Evolutionary conservation across 2,113 vertebrate species (phyloP), one percentile per base, ranked within the genome.

Genomic region (Dasyurus viverrinus): DNA sequence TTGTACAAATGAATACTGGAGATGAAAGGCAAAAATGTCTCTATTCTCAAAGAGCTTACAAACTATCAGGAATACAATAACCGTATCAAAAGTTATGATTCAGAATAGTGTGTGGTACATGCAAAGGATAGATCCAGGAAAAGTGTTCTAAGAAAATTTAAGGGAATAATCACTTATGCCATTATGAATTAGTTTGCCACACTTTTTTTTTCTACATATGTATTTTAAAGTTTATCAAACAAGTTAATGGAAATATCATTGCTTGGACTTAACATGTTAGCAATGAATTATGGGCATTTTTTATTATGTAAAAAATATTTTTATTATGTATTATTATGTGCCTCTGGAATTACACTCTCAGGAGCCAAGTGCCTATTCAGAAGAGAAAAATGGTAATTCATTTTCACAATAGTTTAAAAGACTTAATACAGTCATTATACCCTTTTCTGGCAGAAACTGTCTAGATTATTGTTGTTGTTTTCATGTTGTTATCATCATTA

Each of bases 291-390:
- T 48, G 90, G 76, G 53, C 0, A 2, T 90, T 91, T 53, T 89
- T 96, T 52, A 8, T 89, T 68, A 25, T 55, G 54, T 91, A 25
- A 94, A 95, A 96, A 95, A n/a, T n/a, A n/a, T n/a, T n/a, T n/a
- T n/a, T n/a, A n/a, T n/a, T n/a, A n/a, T n/a, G n/a, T n/a, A n/a
- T n/a, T n/a, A n/a, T n/a, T n/a, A n/a, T n/a, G 0, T 53, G 7
- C 2, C 57, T 97, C 53, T 97, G 48, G 91, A 96, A 93, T 22
- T 30, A 30, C 57, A 48, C 2, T 24, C 53, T 91, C 19, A 36
- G 7, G 11, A 5, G 48, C 90, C 94, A 96, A 76, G 53, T n/a
- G 2, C 53, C 36, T 97, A 0, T 93, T 97, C 68, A 96, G n/a
- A 97, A 11, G 5, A 93, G 52, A 93, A 92, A 95, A 54, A 12